Conservation (phyloP, 1,140 invertebrate genomes). For the Platorchestia sp. region DNA sequence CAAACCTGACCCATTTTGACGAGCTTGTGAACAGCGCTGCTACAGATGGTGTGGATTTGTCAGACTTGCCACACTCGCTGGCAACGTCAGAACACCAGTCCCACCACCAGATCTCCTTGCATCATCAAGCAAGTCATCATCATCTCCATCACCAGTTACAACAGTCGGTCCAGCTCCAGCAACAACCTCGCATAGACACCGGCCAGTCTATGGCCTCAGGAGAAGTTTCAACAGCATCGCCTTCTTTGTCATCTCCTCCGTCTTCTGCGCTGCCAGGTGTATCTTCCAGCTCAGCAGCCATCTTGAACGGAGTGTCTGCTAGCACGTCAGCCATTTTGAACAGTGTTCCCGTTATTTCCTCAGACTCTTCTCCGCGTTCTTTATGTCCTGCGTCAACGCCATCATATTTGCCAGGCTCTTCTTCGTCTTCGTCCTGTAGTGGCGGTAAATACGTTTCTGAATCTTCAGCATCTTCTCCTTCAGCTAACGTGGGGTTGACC, state of each 20-base stretch:
- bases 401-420: neutral
- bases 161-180: neutral
- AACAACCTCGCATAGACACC: conserved; percentile 13
- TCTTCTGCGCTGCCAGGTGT: conserved; percentile 1
- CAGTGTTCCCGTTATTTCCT: neutral
- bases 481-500: neutral
- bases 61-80: conserved; percentile 1
- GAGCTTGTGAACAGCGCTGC: neutral
- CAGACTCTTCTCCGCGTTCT: conserved; percentile 10
- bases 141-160: conserved; percentile 28
- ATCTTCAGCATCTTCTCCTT: conserved; percentile 3
- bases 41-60: conserved; percentile 25
- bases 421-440: conserved; percentile 27
- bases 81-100: conserved; percentile 3
- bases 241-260: conserved; percentile 30
- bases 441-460: conserved; percentile 44
- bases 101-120: neutral
- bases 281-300: neutral
- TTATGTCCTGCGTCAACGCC: conserved; percentile 17
- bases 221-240: conserved; percentile 15
- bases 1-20: neutral
- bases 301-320: neutral
- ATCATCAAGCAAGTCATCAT: neutral
- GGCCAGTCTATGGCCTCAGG: conserved; percentile 50
- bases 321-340: neutral